A percentile compares a stretch with the other conserved stretches of the same genome.
These are phyloP conservation scores for Xenops minutus DNA, from an alignment of 2,797 vertebrate species.

Conservation along the genomic window DNA sequence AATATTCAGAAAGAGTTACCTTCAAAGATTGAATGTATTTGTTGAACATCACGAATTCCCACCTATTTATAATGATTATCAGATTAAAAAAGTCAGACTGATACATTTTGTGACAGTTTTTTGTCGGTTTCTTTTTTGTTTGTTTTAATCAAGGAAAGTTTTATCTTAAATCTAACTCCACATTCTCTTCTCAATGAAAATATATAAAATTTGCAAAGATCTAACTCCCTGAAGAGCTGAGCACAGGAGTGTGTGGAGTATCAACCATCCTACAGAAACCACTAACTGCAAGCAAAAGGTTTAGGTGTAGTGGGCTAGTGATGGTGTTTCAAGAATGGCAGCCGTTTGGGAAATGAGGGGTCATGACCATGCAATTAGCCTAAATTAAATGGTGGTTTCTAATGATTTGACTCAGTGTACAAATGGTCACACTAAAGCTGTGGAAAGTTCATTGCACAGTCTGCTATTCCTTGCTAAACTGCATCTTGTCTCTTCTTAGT, in stretches of 20 bases:
- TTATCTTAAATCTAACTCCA: background rate
- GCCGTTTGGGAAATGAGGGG: background rate
- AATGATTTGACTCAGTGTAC: background rate
- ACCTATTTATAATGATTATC: background rate
- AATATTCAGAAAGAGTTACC: background rate
- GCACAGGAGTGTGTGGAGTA: accelerated
- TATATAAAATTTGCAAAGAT: background rate
- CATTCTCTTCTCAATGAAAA: background rate
- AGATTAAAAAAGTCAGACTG: background rate
- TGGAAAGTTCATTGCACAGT: background rate
- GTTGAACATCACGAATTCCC: background rate
- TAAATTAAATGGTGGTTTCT: background rate
- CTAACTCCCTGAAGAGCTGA: accelerated
- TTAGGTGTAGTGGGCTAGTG: background rate
- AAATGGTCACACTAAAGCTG: accelerated
- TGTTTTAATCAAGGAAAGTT: background rate
- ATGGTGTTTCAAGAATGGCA: background rate
- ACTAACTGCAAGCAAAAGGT: background rate
- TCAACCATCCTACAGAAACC: background rate
- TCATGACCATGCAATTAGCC: background rate
- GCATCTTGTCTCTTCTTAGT: background rate
- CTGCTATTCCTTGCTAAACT: background rate
- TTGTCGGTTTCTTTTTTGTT: accelerated
- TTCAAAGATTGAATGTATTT: background rate
- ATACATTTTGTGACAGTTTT: accelerated